Base-by-base conservation (phyloP, 1,140 invertebrate genomes). In the Brachionus asplanchnoidis region DNA sequence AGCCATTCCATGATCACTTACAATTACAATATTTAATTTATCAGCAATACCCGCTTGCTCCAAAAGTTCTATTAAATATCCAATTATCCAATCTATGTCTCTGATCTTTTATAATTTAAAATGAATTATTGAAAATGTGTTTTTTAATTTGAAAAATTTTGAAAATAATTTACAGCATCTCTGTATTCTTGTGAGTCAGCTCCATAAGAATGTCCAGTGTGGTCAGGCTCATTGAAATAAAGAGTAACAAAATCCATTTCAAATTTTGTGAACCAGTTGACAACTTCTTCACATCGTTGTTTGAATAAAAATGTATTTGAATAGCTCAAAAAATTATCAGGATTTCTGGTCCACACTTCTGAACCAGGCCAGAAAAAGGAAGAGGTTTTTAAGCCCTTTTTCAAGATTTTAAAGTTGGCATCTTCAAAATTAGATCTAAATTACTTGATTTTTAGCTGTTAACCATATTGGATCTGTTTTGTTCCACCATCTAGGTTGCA, bases 361-460 rank as follows among this genome's bases (percentile, higher is more conserved):
- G 28, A 17, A 23, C 50, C 79, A 0, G 42, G 14, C 79, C 79
- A 82, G 44, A 82, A 82, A 36, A 56, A 82, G 5, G 79, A 60
- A 12, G 50, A 50, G 9, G 79, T 82, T 68, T 82, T 82, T 11
- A 60, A 14, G 6, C 79, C 79, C 73, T 77, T 44, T 46, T 32
- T 32, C 12, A 46, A 77, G 0, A 23, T 26, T 50, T 46, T 11
- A 4, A 6, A 6, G 7, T 42, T 42, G 1, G 3, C 20, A 5
- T 0, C 32, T 17, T 8, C 6, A 20, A 2, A 3, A 7, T 28
- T 77, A 26, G 6, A 32, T 46, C 26, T 26, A 53, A 11, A 14
- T n/a, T 82, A 82, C 79, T n/a, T 82, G 79, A n/a, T 82, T 82
- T 44, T 82, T 82, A n/a, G 79, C 79, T 42, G 79, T 82, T 14